These are phyloP conservation scores for Epinephelus moara DNA, from an alignment of 2,113 vertebrate species.

Conservation along the genomic window DNA sequence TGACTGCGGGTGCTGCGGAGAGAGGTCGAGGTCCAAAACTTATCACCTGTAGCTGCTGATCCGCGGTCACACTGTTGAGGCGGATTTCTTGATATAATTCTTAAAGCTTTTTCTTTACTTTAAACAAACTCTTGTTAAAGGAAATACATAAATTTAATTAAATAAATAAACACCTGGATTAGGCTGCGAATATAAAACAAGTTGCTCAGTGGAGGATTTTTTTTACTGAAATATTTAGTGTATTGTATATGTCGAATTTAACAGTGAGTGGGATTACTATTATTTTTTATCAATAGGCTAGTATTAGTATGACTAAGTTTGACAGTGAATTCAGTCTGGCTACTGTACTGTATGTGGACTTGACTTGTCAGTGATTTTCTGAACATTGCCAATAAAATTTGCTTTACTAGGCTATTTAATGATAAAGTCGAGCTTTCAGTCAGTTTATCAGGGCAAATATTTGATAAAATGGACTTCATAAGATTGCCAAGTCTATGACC, in stretches of 20 bases:
- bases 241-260: too few relatives aligned
- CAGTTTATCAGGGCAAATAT: background rate
- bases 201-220: background rate
- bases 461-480: background rate
- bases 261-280: too few relatives aligned
- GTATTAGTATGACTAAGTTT: background rate
- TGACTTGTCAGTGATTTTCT: background rate
- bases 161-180: background rate
- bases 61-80: background rate
- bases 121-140: too few relatives aligned
- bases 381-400: too few relatives aligned
- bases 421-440: background rate
- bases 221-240: background rate
- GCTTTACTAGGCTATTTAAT: too few relatives aligned
- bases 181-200: background rate
- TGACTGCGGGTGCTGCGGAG: background rate
- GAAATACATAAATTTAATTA: too few relatives aligned
- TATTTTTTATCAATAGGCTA: background rate
- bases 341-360: background rate
- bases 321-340: background rate
- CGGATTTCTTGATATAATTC: background rate
- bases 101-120: too few relatives aligned
- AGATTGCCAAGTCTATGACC: too few relatives aligned
- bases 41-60: background rate
- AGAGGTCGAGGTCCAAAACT: conserved; percentile 80